A percentile compares a stretch with the other conserved stretches of the same genome.
Evolutionary conservation across 2,888 invertebrate genomes (phyloP).

Genomic region (Ecdyonurus torrentis): DNA sequence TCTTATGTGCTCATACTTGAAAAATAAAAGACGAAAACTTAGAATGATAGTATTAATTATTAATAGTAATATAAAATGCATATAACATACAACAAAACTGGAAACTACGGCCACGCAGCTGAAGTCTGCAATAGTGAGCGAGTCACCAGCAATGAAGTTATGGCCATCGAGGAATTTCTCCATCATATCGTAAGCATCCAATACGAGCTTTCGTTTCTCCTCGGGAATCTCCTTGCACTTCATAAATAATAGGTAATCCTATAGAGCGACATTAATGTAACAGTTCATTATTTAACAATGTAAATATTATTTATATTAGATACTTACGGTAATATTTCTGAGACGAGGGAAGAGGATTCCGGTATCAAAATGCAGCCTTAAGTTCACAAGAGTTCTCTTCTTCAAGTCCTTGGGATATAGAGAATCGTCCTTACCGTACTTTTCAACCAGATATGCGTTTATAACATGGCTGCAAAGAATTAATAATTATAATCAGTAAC

Average conservation of each 20-base stretch:
- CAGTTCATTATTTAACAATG: too few species aligned
- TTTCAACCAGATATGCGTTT: constrained; percentile 39
- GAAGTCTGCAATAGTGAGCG: constrained; percentile 45
- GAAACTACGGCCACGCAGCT: constrained; percentile 37
- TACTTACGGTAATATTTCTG: constrained; percentile 38
- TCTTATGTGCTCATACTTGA: too few species aligned
- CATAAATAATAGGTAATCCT: constrained; percentile 39
- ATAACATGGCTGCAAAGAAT: constrained; percentile 33
- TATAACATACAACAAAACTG: constrained; percentile 36
- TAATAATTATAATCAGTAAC: not conserved
- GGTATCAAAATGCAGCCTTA: constrained; percentile 43
- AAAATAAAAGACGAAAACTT: not conserved
- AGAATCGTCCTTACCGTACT: constrained; percentile 39
- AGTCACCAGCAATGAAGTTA: constrained; percentile 42
- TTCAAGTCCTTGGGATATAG: constrained; percentile 42
- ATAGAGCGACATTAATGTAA: too few species aligned
- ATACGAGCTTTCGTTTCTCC: constrained; percentile 34
- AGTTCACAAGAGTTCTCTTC: constrained; percentile 39
- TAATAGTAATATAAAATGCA: constrained; percentile 20
- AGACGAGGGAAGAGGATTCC: constrained; percentile 43
- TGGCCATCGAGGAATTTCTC: constrained; percentile 37
- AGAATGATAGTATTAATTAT: not conserved
- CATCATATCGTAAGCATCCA: constrained; percentile 39
- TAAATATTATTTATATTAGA: too few species aligned
- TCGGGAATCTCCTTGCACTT: constrained; percentile 38